Evolutionary conservation across 2,797 vertebrate genomes (phyloP), one percentile per base, ranked within the genome.

Genomic region (Numenius phaeopus): DNA sequence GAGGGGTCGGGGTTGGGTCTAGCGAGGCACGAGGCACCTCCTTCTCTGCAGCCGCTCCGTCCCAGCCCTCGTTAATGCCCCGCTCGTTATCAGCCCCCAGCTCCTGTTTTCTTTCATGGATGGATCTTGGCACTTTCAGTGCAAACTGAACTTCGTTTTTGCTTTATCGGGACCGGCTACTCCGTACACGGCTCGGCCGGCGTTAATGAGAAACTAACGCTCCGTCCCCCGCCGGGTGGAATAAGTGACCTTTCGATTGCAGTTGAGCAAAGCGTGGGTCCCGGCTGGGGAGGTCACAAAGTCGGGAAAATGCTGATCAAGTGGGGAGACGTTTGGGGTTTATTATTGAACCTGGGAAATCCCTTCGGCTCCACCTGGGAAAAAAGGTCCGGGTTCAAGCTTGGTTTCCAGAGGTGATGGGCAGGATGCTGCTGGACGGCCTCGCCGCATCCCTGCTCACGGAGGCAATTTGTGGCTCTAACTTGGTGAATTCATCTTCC

Each of bases 141-240:
- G 70, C 11, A 69, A 86, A 78, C 54, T 47, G 80, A 61, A 7
- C 65, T 71, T 17, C 6, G 0, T 30, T 85, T 91, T 55, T 57
- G 65, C 50, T 34, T 61, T 69, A 26, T 69, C 69, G 30, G 66
- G 29, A 10, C 9, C 1, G 0, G 32, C 46, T 46, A 8, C 54
- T 49, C 44, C 0, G 0, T 11, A 0, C 50, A 0, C 0, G 6
- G 64, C 79, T 83, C 1, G 0, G 75, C 11, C 1, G 0, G 1
- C 1, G 61, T 78, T 72, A 81, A 76, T 46, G 76, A 78, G 83
- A 81, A 90, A 9, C 85, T 3, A 67, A 4, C 2, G 2, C 87
- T 61, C 46, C 2, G 39, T 42, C 69, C 89, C 79, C 73, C 7
- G 12, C 54, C 1, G 1, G 17, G 17, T 32, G 90, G 7, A 54